A percentile compares a stretch with the other conserved stretches of the same genome.
Evolutionary conservation across 2,888 invertebrate species (phyloP).

Genomic region (Kryphioiulus occultus): DNA sequence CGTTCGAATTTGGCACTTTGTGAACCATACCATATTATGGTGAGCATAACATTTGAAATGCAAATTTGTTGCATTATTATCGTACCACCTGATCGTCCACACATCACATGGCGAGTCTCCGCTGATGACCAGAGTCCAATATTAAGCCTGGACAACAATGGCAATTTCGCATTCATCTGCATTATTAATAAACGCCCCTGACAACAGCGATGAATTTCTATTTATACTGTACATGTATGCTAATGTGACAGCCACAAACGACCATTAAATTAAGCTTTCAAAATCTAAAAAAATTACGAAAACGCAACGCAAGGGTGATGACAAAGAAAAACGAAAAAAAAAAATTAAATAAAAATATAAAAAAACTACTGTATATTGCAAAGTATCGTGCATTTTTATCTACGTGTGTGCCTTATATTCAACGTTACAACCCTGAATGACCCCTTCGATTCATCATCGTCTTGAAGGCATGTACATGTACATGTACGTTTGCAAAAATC

Average conservation of each 20-base stretch:
- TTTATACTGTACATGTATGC: neutral
- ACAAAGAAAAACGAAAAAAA: neutral
- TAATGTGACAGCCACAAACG: neutral
- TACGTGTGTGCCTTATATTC: neutral
- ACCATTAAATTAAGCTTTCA: neutral
- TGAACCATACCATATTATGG: neutral
- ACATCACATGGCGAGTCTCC: neutral
- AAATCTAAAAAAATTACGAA: neutral
- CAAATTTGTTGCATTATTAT: neutral
- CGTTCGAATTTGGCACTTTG: no score
- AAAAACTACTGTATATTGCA: no score
- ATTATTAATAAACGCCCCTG: neutral
- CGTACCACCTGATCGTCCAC: neutral
- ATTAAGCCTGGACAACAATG: conserved; percentile 5
- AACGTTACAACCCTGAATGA: neutral
- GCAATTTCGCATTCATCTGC: neutral
- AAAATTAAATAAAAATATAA: neutral
- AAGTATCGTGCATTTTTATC: neutral
- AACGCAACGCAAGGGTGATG: neutral
- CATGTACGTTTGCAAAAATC: neutral
- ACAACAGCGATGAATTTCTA: neutral
- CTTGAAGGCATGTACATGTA: neutral
- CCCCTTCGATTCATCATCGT: neutral
- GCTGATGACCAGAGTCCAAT: neutral
- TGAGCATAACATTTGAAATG: neutral